These are phyloP conservation scores for Scomber colias DNA, from an alignment of 2,113 vertebrate species.

Conservation along the genomic window DNA sequence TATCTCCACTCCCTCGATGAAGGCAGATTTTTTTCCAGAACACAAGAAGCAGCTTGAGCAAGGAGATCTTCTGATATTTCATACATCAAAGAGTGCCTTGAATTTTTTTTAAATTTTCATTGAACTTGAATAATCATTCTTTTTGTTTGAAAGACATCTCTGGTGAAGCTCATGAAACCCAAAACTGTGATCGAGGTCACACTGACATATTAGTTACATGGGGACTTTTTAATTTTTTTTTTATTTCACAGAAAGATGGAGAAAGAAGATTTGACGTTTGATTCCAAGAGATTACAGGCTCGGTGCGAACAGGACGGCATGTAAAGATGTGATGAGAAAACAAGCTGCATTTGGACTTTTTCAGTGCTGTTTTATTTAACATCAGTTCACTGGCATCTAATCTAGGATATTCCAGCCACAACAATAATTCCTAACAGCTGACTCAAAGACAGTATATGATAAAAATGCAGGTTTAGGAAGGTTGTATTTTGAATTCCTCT, in stretches of 20 bases:
- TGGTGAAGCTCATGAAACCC: conserved; percentile 63
- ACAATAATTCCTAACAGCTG: background rate
- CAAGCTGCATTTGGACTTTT: background rate
- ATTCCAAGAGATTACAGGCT: background rate
- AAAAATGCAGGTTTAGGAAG: no score
- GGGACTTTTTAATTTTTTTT: background rate
- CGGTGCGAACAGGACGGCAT: background rate
- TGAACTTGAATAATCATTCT: background rate
- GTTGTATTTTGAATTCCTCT: no score
- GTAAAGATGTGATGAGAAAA: background rate
- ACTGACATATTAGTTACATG: background rate
- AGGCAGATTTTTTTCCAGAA: background rate
- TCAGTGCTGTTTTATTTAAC: background rate
- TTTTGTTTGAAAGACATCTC: background rate
- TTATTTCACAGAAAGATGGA: background rate
- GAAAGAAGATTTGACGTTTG: background rate
- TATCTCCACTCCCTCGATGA: background rate
- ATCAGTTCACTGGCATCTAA: background rate
- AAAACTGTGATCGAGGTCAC: conserved; percentile 15
- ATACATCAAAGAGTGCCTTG: conserved; percentile 12
- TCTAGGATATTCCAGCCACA: background rate
- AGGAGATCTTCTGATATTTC: background rate
- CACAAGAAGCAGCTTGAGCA: background rate
- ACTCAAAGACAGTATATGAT: no score
- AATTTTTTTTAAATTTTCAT: background rate